phyloP scores from a whole-genome alignment of 2,797 vertebrate genomes.

The Caiman crocodilus region DNA sequence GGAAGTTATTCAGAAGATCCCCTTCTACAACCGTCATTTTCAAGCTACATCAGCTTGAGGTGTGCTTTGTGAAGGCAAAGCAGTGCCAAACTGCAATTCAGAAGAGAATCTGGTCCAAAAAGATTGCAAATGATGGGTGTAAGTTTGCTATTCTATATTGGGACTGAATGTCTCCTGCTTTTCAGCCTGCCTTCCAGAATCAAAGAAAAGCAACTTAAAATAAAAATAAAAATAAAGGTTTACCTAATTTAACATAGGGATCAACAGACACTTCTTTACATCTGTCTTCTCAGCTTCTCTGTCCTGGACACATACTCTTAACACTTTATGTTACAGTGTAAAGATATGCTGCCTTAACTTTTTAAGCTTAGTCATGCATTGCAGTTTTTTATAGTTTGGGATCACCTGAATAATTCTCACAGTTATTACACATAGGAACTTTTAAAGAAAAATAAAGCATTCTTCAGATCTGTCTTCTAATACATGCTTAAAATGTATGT shows the following conservation, averaged over 20 bases:
- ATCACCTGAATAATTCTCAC: background rate
- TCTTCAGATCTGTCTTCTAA: background rate
- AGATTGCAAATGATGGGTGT: background rate
- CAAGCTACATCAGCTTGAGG: background rate
- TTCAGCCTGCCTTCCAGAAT: background rate
- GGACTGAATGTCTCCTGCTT: background rate
- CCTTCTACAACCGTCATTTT: background rate
- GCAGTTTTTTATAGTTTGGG: background rate
- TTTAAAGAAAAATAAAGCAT: background rate
- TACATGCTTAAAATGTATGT: background rate
- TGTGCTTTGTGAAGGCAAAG: background rate
- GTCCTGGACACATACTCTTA: background rate
- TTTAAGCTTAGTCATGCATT: constrained; percentile 39
- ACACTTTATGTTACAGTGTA: background rate
- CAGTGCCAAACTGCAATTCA: no score
- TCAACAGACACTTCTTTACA: background rate
- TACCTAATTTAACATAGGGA: background rate
- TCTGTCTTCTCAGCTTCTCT: background rate
- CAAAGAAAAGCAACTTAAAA: background rate
- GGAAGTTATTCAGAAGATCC: background rate
- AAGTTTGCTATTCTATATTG: background rate
- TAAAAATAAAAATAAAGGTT: background rate
- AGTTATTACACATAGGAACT: background rate
- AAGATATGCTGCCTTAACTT: background rate
- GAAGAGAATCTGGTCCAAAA: background rate